phyloP scores from a whole-genome alignment of 2,113 vertebrate genomes.

The Syngnathoides biaculeatus region DNA sequence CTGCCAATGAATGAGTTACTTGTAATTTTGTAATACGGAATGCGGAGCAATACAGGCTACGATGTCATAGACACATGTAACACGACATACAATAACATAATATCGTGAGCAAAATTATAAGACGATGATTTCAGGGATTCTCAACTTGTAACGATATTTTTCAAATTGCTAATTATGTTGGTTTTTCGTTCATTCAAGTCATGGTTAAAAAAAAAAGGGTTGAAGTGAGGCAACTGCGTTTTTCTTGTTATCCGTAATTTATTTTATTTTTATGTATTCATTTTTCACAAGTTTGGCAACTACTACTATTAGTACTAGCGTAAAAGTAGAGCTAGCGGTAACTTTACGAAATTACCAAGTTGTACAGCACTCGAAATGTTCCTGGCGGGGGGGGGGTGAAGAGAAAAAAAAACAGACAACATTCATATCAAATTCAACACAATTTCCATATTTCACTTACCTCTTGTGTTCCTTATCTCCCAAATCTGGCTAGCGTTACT shows the following conservation, averaged over 20 bases:
- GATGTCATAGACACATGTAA: background rate
- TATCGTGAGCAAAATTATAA: background rate
- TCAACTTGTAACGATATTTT: background rate
- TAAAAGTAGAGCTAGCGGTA: background rate
- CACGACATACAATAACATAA: background rate
- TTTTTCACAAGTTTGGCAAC: background rate
- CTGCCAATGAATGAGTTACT: too few relatives aligned
- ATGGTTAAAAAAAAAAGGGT: too few relatives aligned
- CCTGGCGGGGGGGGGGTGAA: too few relatives aligned
- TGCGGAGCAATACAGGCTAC: too few relatives aligned
- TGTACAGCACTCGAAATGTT: background rate
- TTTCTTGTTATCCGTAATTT: too few relatives aligned
- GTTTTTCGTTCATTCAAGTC: background rate
- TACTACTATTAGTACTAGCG: background rate
- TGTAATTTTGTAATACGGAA: too few relatives aligned
- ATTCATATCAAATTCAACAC: background rate
- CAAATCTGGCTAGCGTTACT: conserved; percentile 53
- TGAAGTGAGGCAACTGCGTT: too few relatives aligned
- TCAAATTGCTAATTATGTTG: background rate
- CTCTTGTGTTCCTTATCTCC: conserved; percentile 49
- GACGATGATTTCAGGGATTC: too few relatives aligned
- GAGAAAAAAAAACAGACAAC: too few relatives aligned
- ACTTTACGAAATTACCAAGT: background rate
- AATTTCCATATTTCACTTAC: conserved; percentile 29
- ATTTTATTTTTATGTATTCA: too few relatives aligned